Evolutionary conservation across 2,888 invertebrate genomes (phyloP).

Genomic region (Cephus rjabovi): DNA sequence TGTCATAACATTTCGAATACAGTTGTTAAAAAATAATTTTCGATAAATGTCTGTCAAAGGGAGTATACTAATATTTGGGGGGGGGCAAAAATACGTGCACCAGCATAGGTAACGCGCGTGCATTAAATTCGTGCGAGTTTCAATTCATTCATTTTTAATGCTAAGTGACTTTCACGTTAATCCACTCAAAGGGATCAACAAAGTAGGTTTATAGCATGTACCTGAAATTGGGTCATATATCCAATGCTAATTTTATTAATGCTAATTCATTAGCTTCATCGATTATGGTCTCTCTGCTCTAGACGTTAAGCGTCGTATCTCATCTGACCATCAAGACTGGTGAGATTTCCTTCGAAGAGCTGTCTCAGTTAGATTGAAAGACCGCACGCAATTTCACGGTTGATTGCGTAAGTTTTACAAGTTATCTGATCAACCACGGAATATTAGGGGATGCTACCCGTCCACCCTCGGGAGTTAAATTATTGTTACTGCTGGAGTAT

Average conservation of each 20-base stretch:
- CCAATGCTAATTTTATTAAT: not conserved
- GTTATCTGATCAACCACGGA: slow-evolving; percentile 38
- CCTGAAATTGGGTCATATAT: not conserved
- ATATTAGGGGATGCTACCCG: not conserved
- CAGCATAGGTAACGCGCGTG: not conserved
- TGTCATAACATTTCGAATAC: not conserved
- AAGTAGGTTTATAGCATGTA: not conserved
- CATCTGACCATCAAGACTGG: not conserved
- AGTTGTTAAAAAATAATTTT: not conserved
- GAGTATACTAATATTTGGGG: not conserved
- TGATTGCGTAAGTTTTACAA: slow-evolving; percentile 56
- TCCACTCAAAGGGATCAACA: not conserved
- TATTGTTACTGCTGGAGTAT: slow-evolving; percentile 23
- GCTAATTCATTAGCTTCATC: not conserved
- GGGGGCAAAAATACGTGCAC: not conserved
- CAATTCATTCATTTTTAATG: not conserved
- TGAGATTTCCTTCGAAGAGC: not conserved
- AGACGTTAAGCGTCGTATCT: not conserved
- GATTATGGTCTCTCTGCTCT: not conserved
- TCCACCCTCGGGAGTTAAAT: slow-evolving; percentile 16
- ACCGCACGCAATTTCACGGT: slow-evolving; percentile 47
- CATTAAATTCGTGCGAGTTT: not conserved
- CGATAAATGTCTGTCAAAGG: not conserved
- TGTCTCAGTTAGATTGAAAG: slow-evolving; percentile 14
- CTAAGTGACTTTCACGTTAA: not conserved